Base-by-base conservation (phyloP, 2,888 invertebrate species). In the Hedychridium roseum region DNA sequence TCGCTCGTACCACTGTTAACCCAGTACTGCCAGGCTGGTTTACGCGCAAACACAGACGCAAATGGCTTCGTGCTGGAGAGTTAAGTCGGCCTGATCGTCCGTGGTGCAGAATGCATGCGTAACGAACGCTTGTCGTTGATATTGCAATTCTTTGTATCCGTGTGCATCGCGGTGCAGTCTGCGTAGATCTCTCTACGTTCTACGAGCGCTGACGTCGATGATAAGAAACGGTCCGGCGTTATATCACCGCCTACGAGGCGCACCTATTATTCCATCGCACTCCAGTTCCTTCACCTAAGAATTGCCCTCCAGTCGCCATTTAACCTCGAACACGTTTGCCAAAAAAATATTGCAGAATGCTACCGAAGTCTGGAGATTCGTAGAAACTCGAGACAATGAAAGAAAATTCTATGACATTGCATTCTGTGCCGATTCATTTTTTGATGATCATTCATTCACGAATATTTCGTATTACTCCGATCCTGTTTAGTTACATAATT, bases 211-310 rank as follows among this genome's bases (percentile, higher is more conserved):
- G 16, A 21, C 42, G 2, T 34, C 5, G 30, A 38, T 50, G 57
- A 64, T 64, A 64, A 59, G 53, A 52, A 41, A 41, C 47, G 53
- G 38, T 50, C 47, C 47, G 38, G 28, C 37, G 57, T 64, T 62
- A 62, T 64, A 60, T 65, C 64, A 64, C 50, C 60, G 50, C 51
- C 53, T 43, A 39, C 54, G 42, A 47, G 36, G 16, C 39, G 48
- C 44, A 50, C 21, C 34, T 32, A 47, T 43, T 61, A 51, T 48
- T 45, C 48, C 50, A 34, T 31, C 35, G 43, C 45, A 40, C 47
- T 17, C 15, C 44, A 35, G 60, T 60, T 60, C 52, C 48, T 60
- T 55, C 55, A 60, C 55, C 60, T n/a, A n/a, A n/a, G n/a, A n/a
- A n/a, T n/a, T n/a, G n/a, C n/a, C n/a, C n/a, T n/a, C n/a, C n/a